Percentiles rank a stretch among this genome's conserved stretches.
Conservation (phyloP, 2,113 vertebrate species). For the Lasiurus borealis region DNA sequence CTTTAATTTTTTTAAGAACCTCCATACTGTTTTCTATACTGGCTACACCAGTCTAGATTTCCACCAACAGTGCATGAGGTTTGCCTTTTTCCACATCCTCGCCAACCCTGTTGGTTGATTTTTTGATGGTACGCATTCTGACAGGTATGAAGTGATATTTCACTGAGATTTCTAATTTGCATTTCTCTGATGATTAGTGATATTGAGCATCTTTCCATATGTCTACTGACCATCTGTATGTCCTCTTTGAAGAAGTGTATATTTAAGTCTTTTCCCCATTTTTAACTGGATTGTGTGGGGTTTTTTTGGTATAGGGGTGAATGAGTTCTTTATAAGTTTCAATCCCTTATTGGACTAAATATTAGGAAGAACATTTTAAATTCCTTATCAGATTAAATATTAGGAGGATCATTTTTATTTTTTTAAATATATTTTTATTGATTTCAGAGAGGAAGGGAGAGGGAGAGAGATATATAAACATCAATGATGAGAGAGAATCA, state of each 20-base stretch:
- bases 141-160: background rate
- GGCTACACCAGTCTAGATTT: no score
- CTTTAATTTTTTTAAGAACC: background rate
- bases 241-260: background rate
- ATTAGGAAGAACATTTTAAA: background rate
- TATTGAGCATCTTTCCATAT: background rate
- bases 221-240: background rate
- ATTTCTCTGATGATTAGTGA: background rate
- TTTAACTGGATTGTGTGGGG: background rate
- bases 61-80: background rate
- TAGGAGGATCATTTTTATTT: no score
- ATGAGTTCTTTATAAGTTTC: background rate
- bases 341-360: background rate
- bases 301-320: background rate
- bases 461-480: no score
- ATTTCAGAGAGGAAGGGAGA: no score
- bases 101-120: background rate
- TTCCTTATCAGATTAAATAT: no score
- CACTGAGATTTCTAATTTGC: background rate
- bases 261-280: background rate
- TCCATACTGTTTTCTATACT: background rate
- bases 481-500: no score
- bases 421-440: no score
- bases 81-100: background rate
- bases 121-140: background rate